Base-by-base conservation (phyloP, 1,140 invertebrate species). In the Stratiolaelaps scimitus region DNA sequence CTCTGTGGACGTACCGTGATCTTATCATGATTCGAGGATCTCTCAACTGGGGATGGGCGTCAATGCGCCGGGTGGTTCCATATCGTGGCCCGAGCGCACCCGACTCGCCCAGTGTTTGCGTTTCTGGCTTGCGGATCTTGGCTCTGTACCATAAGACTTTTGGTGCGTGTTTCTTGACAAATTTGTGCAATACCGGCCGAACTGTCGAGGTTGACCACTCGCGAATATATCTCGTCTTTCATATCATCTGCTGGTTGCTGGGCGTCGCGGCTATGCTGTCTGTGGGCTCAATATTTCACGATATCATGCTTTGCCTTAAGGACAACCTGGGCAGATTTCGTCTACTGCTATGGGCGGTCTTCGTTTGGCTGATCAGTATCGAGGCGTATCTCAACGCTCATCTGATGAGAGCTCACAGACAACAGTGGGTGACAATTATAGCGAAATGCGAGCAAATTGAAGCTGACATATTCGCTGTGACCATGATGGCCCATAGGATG, bases 321-420 rank as follows among this genome's bases (percentile, higher is more conserved):
- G 47, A 15, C 7, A 20, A 20, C 7, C 19, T 20, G 15, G 26
- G 47, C 47, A 48, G 26, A 20, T 28, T 48, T 48, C 47, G 47
- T 20, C 4, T 48, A 7, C 4, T 48, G 19, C 26, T 48, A 28
- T 4, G 47, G 47, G 26, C 26, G 7, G 7, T 48, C 47, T 28
- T 48, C 47, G 26, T 48, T 28, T 45, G 13, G 13, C n/a, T n/a
- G 44, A 45, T n/a, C 13, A 45, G 44, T n/a, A n/a, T 45, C 13
- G 44, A 45, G n/a, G 44, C 44, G n/a, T 45, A 45, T 45, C 44
- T 45, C 44, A 45, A 45, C 44, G 44, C 44, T 45, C 44, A 45
- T 45, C 44, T 45, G 13, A 45, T 45, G 44, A 13, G 44, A n/a
- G n/a, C 13, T n/a, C 44, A 45, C 13, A n/a, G 13, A 45, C 13